Evolutionary conservation across 2,113 vertebrate species (phyloP), one percentile per base, ranked within the genome.

Genomic region (Oenanthe melanoleuca): DNA sequence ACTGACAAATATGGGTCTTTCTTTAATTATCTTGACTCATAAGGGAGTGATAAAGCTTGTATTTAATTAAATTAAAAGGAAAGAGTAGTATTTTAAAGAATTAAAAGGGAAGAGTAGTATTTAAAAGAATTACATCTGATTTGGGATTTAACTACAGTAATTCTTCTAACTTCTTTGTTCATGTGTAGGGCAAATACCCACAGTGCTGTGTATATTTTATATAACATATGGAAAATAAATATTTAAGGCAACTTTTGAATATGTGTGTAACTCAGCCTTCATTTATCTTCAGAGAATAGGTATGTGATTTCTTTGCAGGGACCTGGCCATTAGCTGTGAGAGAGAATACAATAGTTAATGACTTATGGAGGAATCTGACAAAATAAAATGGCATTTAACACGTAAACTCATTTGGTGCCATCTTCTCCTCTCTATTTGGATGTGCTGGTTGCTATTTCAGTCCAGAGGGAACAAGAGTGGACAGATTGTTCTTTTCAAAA

Each of bases 11-110:
- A 75, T 61, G 80, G 50, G 85, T 86, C 79, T 95, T 69, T 82
- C 61, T 93, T 95, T 95, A 92, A 94, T 96, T 95, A 92, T 92
- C 93, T 92, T 90, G 88, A 87, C 56, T 94, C 45, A 4, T 55
- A 81, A 19, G 20, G 63, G 56, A 84, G 47, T 74, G 22, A 44
- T 56, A 75, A 88, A 94, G 33, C 88, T 92, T 71, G 47, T 11
- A 44, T 90, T 94, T 93, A 82, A 95, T 97, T 89, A 92, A 92
- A 96, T 91, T 81, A 81, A 50, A 86, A 75, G 31, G n/a, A 56
- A 74, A 74, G 40, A 69, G 25, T 44, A 57, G 25, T 73, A 80
- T 92, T 94, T 85, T 65, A 72, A 88, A 74, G 50, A 66, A 77
- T 78, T 72, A 79, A 74, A 88, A 63, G 19, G 12, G 13, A 70